phyloP scores from a whole-genome alignment of 2,797 vertebrate species.

The Sandelia bainsii region DNA sequence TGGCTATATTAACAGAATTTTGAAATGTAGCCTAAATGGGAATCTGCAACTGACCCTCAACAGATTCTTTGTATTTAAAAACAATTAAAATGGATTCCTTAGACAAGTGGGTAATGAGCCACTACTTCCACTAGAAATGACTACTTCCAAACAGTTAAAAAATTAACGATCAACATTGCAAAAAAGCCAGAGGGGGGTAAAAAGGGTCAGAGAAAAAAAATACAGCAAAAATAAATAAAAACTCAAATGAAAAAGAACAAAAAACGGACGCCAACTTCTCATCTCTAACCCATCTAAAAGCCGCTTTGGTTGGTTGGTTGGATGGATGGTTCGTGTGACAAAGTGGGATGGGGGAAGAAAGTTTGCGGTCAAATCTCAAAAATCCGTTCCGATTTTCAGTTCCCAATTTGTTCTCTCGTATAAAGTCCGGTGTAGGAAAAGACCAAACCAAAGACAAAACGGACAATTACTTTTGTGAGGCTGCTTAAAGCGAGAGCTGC shows the following conservation, averaged over 20 bases:
- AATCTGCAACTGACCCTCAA: constrained; percentile 98
- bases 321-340: constrained; percentile 45
- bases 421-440: constrained; percentile 88
- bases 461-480: constrained; percentile 99
- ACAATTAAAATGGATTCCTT: constrained; percentile 83
- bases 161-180: constrained; percentile 79
- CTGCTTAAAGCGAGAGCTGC: constrained; percentile 97
- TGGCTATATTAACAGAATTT: constrained; percentile 92
- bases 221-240: constrained; percentile 74
- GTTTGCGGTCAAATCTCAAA: constrained; percentile 73
- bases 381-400: constrained; percentile 79
- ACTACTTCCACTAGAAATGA: constrained; percentile 75
- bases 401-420: constrained; percentile 74
- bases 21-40: constrained; percentile 99
- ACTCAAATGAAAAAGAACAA: constrained; percentile 61
- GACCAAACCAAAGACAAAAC: constrained; percentile 85
- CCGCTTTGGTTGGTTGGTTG: constrained; percentile 61
- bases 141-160: constrained; percentile 82
- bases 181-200: constrained; percentile 78
- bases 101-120: constrained; percentile 81
- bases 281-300: constrained; percentile 86
- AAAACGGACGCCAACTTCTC: constrained; percentile 78
- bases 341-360: constrained; percentile 50
- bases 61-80: constrained; percentile 83
- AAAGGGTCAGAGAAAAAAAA: constrained; percentile 74